Evolutionary conservation across 37 sponge, comb jelly and placozoan genomes (phyloP), one percentile per base, ranked within the genome.

Genomic region (Tethya wilhelma): DNA sequence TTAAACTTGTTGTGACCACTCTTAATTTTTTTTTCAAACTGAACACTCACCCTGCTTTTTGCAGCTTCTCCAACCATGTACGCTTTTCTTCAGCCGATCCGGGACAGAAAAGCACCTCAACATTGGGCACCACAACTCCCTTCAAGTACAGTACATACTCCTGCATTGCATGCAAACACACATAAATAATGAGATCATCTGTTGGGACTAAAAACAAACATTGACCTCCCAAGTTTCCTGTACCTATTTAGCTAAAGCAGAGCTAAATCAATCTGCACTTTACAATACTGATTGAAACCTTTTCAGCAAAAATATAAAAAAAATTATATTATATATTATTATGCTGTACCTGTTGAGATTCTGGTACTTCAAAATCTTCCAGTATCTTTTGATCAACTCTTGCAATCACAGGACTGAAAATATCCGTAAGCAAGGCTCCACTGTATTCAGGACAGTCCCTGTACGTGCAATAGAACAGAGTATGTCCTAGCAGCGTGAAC

Each of bases 341-440:
- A n/a, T n/a, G n/a, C n/a, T n/a, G n/a, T 40, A 75, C 75, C 38
- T 58, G 75, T 8, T 59, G 75, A 34, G 43, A 34, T 58, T 75
- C 75, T 1, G 23, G 12, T 17, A 42, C 25, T 8, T 55, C 25
- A 43, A 83, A 83, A 20, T 23, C 32, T 2, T 25, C 38, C 12
- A 74, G 31, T 2, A 44, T 80, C 67, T 39, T 74, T 20, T 74
- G 59, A 56, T 74, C 75, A 33, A 74, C 75, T 20, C 67, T 28
- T 33, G 84, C 56, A 38, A 64, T 66, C 41, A 74, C 75, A 11
- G 84, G 75, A 64, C 75, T 49, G 57, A 83, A 83, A 19, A 83
- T 25, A 55, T 83, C 84, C 9, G 84, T 66, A 29, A 83, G 67
- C 28, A 64, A 42, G 22, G 56, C 84, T 14, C 75, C 84, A 25